phyloP scores from a whole-genome alignment of 2,113 vertebrate genomes.

The Lepus americanus region DNA sequence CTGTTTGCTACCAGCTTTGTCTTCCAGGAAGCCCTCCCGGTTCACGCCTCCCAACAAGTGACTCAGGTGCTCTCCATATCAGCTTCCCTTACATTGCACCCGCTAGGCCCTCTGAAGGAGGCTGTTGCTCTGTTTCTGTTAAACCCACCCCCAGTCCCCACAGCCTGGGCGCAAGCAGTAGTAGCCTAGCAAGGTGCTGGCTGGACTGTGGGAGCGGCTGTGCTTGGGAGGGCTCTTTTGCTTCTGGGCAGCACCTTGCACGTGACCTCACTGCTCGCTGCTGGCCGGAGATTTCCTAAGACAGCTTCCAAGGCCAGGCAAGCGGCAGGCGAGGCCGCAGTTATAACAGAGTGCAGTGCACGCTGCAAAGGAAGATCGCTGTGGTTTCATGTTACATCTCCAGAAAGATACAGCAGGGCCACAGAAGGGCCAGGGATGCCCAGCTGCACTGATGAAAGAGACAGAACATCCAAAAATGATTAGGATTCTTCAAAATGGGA shows the following conservation, averaged over 20 bases:
- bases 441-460: background rate
- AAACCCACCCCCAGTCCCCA: background rate
- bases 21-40: background rate
- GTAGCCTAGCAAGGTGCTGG: background rate
- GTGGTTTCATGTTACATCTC: background rate
- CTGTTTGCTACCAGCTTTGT: background rate
- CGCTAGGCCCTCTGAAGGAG: background rate
- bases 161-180: background rate
- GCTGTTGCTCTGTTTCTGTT: background rate
- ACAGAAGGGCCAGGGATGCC: slow-evolving; percentile 9
- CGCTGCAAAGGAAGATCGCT: background rate
- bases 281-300: slow-evolving; percentile 30
- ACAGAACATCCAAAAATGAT: slow-evolving; percentile 6
- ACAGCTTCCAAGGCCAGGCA: background rate
- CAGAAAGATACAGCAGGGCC: slow-evolving; percentile 22
- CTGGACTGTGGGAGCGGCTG: background rate
- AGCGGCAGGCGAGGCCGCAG: background rate
- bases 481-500: slow-evolving; percentile 43
- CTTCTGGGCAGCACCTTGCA: slow-evolving; percentile 32
- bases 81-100: background rate
- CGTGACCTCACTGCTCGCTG: slow-evolving; percentile 1
- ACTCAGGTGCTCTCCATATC: background rate
- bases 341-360: background rate
- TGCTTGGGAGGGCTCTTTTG: slow-evolving; percentile 27
- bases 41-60: background rate